Conservation (phyloP, 2,888 invertebrate genomes). For the Leptura quadrifasciata region DNA sequence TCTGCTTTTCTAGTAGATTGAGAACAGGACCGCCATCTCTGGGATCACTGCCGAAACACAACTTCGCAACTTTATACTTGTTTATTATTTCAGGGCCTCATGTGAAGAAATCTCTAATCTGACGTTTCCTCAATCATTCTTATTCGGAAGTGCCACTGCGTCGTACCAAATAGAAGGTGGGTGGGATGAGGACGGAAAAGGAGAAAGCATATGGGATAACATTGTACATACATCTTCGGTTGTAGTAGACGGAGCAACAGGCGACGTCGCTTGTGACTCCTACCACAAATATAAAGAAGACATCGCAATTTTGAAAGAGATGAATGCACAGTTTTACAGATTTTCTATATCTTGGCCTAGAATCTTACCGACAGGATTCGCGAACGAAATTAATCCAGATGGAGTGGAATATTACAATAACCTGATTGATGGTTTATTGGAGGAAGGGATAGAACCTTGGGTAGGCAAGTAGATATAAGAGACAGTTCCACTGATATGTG, state of each 20-base stretch:
- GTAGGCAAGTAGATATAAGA: slow-evolving; percentile 73
- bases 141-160: slow-evolving; percentile 54
- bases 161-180: slow-evolving; percentile 62
- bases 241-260: slow-evolving; percentile 70
- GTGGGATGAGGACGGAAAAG: slow-evolving; percentile 73
- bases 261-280: slow-evolving; percentile 82
- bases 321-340: slow-evolving; percentile 77
- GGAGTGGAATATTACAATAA: slow-evolving; percentile 87
- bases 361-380: slow-evolving; percentile 80
- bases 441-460: slow-evolving; percentile 75
- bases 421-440: slow-evolving; percentile 82
- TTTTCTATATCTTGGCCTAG: slow-evolving; percentile 82
- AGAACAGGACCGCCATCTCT: too few relatives aligned
- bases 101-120: slow-evolving; percentile 56
- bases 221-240: slow-evolving; percentile 77
- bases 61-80: too few relatives aligned
- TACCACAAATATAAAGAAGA: slow-evolving; percentile 80
- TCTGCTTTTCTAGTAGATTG: too few relatives aligned
- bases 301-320: slow-evolving; percentile 75
- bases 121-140: slow-evolving; percentile 57
- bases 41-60: too few relatives aligned
- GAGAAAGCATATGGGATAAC: slow-evolving; percentile 81
- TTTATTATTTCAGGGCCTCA: background rate
- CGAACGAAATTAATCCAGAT: slow-evolving; percentile 79
- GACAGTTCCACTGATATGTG: too few relatives aligned